Percentiles rank a stretch among this genome's conserved stretches.
These are phyloP conservation scores for Sebastes jordani DNA, from an alignment of 2,797 vertebrate species.

Conservation along the genomic window DNA sequence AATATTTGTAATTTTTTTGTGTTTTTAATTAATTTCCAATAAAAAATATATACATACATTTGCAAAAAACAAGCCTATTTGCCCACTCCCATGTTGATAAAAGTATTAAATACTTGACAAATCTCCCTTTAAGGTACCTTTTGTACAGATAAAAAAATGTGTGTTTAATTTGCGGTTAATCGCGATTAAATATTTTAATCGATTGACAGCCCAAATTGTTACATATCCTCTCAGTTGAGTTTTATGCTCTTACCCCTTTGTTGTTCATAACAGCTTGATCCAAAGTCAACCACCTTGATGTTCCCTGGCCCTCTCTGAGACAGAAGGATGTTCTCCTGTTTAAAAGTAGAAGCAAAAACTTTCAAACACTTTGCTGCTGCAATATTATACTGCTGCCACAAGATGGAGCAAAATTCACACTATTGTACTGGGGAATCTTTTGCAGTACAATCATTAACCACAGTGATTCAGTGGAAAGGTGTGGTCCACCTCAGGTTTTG, in stretches of 20 bases:
- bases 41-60: too few relatives aligned
- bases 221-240: background rate
- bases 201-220: background rate
- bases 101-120: too few relatives aligned
- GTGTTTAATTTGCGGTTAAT: too few relatives aligned
- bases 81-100: too few relatives aligned
- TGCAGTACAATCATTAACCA: background rate
- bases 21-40: too few relatives aligned
- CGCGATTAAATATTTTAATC: too few relatives aligned
- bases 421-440: background rate
- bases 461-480: background rate
- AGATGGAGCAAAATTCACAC: slow-evolving; percentile 37
- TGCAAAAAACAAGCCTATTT: too few relatives aligned
- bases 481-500: background rate
- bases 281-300: slow-evolving; percentile 97
- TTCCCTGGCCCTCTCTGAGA: slow-evolving; percentile 90
- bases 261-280: slow-evolving; percentile 95
- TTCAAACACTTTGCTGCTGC: background rate
- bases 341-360: background rate
- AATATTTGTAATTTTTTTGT: too few relatives aligned
- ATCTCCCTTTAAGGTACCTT: too few relatives aligned
- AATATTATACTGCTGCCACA: slow-evolving; percentile 17
- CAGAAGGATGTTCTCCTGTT: slow-evolving; percentile 93
- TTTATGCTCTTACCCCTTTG: slow-evolving; percentile 86
- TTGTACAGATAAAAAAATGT: too few relatives aligned